phyloP scores from a whole-genome alignment of 2,113 vertebrate genomes.

The Holacanthus passer region DNA sequence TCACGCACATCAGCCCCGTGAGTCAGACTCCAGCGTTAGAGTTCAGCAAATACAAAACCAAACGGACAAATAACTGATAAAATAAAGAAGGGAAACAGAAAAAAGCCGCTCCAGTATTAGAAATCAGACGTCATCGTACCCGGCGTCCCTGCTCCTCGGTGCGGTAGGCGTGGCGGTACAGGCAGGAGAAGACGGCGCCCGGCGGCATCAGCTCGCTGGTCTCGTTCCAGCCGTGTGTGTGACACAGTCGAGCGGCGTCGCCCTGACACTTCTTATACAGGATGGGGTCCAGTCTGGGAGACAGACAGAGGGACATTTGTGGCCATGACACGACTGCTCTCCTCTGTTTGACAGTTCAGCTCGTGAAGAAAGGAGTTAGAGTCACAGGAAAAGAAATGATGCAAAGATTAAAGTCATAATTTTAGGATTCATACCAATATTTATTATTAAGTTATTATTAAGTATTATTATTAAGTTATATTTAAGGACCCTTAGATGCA shows the following conservation, averaged over 20 bases:
- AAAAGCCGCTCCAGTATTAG: too few species aligned
- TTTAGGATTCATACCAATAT: too few species aligned
- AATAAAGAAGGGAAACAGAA: not conserved
- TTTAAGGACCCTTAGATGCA: too few species aligned
- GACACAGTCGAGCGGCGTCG: constrained; percentile 94
- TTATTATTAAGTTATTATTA: too few species aligned
- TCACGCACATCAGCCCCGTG: not conserved
- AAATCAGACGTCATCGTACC: constrained; percentile 67
- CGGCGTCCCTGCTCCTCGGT: constrained; percentile 95
- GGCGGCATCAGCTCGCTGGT: constrained; percentile 95
- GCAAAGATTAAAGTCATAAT: too few species aligned
- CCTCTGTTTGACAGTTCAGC: not conserved
- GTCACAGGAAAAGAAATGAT: too few species aligned
- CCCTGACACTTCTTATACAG: constrained; percentile 97
- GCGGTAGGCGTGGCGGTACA: constrained; percentile 96
- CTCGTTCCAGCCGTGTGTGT: constrained; percentile 96
- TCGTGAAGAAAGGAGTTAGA: too few species aligned
- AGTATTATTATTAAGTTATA: too few species aligned
- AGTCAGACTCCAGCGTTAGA: not conserved
- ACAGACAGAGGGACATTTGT: constrained; percentile 28
- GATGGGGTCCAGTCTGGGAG: constrained; percentile 90
- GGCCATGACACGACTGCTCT: not conserved
- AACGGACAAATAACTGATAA: not conserved
- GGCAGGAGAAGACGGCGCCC: constrained; percentile 95
- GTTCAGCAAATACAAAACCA: not conserved